Percentiles rank a stretch among this genome's conserved stretches.
phyloP scores from a whole-genome alignment of 1,140 invertebrate genomes.

The Drosophila parvula region DNA sequence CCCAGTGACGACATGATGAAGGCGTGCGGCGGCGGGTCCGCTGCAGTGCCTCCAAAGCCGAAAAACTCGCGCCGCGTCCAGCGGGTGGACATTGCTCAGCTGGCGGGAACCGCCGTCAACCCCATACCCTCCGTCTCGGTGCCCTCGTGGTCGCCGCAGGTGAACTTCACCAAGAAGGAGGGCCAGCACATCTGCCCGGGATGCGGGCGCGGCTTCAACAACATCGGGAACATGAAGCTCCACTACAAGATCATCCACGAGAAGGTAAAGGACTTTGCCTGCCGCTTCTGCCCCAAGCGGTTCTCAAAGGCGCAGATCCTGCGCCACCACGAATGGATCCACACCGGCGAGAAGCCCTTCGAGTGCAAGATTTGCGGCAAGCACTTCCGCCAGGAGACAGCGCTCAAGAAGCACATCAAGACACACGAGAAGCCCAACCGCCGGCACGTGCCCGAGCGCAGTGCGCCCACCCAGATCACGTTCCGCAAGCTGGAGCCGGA shows the following conservation, averaged over 20 bases:
- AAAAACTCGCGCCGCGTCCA: constrained; percentile 75
- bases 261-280: constrained; percentile 81
- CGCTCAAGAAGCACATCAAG: constrained; percentile 80
- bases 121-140: constrained; percentile 79
- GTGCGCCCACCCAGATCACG: constrained; percentile 46
- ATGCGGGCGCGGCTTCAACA: constrained; percentile 80
- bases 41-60: constrained; percentile 50
- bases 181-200: constrained; percentile 79
- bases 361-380: constrained; percentile 77
- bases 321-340: constrained; percentile 82
- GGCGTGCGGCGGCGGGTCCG: constrained; percentile 68
- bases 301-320: constrained; percentile 83
- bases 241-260: constrained; percentile 83
- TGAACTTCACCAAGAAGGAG: constrained; percentile 81
- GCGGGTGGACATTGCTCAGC: constrained; percentile 74
- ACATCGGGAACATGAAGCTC: constrained; percentile 78
- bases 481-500: constrained; percentile 62
- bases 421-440: constrained; percentile 73
- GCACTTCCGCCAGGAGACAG: constrained; percentile 79
- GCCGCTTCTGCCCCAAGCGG: constrained; percentile 76
- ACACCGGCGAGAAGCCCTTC: constrained; percentile 84
- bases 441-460: constrained; percentile 59
- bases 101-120: constrained; percentile 78
- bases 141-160: constrained; percentile 79
- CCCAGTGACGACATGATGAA: constrained; percentile 70